phyloP scores from a whole-genome alignment of 2,113 vertebrate species.

The Perccottus glenii region DNA sequence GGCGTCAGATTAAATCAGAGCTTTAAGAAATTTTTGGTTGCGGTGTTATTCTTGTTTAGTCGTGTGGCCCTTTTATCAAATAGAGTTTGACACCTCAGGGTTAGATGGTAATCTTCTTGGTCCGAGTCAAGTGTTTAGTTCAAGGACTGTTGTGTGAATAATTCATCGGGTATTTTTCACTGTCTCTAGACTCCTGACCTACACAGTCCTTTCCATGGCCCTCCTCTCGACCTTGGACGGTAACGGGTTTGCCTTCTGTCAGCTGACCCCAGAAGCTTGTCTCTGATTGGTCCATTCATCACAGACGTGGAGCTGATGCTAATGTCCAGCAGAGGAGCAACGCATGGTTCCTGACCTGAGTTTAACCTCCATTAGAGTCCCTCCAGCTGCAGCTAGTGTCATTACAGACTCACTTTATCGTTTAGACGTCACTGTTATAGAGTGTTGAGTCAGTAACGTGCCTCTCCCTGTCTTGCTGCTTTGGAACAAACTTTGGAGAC shows the following conservation, averaged over 20 bases:
- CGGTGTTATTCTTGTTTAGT: neutral
- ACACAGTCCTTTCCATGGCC: neutral
- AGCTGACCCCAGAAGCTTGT: neutral
- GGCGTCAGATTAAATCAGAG: too few species aligned
- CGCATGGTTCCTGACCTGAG: slow-evolving; percentile 14
- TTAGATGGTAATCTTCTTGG: neutral
- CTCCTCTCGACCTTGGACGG: neutral
- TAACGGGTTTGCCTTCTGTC: neutral
- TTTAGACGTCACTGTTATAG: too few species aligned
- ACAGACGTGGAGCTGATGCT: slow-evolving; percentile 15
- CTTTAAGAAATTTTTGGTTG: neutral
- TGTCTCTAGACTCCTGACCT: neutral
- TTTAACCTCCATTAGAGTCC: slow-evolving; percentile 45
- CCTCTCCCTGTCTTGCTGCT: too few species aligned
- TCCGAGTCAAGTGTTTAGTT: neutral
- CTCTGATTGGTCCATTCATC: slow-evolving; percentile 15
- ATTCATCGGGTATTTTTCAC: slow-evolving; percentile 1
- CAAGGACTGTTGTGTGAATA: neutral
- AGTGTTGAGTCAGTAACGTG: too few species aligned
- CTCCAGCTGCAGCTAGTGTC: slow-evolving; percentile 3
- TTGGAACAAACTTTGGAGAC: too few species aligned
- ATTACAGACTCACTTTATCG: neutral
- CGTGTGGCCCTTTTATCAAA: neutral
- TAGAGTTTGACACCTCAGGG: neutral
- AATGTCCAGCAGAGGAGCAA: neutral